Evolutionary conservation across 2,888 invertebrate genomes (phyloP).

Genomic region (Autographa pulchrina): DNA sequence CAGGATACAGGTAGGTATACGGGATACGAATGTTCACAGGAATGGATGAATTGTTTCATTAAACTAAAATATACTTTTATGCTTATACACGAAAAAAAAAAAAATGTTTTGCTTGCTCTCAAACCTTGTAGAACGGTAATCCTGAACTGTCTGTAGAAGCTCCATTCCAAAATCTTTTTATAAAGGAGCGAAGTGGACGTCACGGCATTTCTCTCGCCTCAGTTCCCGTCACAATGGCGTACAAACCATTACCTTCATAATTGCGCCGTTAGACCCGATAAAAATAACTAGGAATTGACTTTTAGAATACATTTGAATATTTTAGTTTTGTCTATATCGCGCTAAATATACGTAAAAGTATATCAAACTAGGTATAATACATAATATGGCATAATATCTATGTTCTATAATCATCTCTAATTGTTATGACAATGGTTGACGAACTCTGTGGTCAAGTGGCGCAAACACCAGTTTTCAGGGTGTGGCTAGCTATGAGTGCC

Average conservation of each 20-base stretch:
- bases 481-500: no score
- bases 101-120: conserved; percentile 1
- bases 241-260: conserved; percentile 79
- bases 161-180: conserved; percentile 71
- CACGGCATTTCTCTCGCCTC: conserved; percentile 78
- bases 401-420: no score
- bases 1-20: no score
- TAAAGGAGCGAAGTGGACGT: conserved; percentile 77
- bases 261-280: conserved; percentile 71
- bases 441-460: no score
- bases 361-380: no score
- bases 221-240: conserved; percentile 76
- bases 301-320: conserved; percentile 77
- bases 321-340: conserved; percentile 55
- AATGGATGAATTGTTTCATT: no score
- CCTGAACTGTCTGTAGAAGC: conserved; percentile 66
- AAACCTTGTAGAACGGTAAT: conserved; percentile 64
- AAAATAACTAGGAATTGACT: conserved; percentile 70
- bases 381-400: not conserved
- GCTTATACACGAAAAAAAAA: no score
- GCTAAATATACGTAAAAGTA: not conserved
- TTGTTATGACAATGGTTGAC: no score
- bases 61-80: no score
- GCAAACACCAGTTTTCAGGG: no score
- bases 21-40: no score